Evolutionary conservation across 2,113 vertebrate species (phyloP).

Genomic region (Plecotus auritus): DNA sequence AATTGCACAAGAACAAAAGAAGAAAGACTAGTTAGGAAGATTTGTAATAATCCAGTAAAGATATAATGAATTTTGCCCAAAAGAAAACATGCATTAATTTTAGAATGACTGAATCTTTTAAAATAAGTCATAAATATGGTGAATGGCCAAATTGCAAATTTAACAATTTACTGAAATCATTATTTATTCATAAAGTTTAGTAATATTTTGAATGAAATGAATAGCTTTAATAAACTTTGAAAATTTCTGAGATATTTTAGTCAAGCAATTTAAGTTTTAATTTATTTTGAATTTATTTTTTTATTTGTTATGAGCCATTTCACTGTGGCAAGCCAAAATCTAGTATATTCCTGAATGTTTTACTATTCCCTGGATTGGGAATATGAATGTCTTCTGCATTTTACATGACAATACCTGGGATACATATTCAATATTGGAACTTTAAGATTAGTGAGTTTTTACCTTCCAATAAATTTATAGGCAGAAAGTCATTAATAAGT

Average conservation of each 20-base stretch:
- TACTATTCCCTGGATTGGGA: neutral
- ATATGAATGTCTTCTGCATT: neutral
- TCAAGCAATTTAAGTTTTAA: neutral
- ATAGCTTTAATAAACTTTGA: neutral
- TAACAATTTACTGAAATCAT: neutral
- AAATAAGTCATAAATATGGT: neutral
- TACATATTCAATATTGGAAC: neutral
- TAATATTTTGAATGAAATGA: neutral
- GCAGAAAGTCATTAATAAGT: neutral
- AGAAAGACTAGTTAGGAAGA: neutral
- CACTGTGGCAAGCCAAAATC: neutral
- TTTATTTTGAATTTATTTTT: neutral
- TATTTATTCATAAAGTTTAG: constrained; percentile 11
- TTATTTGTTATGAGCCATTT: constrained; percentile 2
- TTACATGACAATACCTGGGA: neutral
- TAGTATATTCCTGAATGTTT: neutral
- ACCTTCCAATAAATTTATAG: neutral
- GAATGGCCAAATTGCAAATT: neutral
- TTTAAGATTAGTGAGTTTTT: neutral
- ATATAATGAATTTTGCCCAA: neutral
- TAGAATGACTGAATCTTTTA: neutral
- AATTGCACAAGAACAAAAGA: neutral
- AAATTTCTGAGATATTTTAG: neutral
- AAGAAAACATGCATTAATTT: neutral
- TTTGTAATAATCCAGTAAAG: neutral